Evolutionary conservation across 1,140 invertebrate species (phyloP).

Genomic region (Lepidostoma basale): DNA sequence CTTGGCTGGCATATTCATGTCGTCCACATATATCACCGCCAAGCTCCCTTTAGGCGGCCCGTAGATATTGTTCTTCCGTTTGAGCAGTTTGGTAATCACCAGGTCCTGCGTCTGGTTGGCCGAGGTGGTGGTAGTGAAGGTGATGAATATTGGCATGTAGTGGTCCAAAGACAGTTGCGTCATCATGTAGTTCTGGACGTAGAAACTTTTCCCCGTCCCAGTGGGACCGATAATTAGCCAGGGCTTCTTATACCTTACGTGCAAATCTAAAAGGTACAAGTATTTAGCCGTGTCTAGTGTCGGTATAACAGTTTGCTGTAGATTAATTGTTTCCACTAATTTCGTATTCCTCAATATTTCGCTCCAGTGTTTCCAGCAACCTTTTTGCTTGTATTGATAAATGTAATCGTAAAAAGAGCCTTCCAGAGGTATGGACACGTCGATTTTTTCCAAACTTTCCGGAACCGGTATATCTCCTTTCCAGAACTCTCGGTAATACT

Average conservation of each 20-base stretch:
- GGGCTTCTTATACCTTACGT: constrained; percentile 70
- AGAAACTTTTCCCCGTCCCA: constrained; percentile 92
- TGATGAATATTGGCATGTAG: constrained; percentile 82
- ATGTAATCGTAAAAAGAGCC: constrained; percentile 80
- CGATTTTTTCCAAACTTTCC: constrained; percentile 67
- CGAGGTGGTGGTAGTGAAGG: constrained; percentile 87
- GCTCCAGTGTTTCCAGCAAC: constrained; percentile 77
- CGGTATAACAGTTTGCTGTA: constrained; percentile 80
- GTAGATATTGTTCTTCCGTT: constrained; percentile 79
- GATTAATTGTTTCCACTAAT: constrained; percentile 67
- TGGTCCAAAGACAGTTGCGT: constrained; percentile 74
- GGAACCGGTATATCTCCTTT: constrained; percentile 70
- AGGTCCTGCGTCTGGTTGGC: constrained; percentile 88
- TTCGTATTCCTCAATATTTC: constrained; percentile 68
- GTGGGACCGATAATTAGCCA: constrained; percentile 87
- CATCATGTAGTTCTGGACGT: constrained; percentile 85
- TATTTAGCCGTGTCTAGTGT: constrained; percentile 87
- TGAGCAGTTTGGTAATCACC: constrained; percentile 83
- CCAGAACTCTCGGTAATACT: constrained; percentile 62
- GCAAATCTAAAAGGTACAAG: constrained; percentile 69
- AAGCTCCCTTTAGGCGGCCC: constrained; percentile 79
- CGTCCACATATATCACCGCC: constrained; percentile 88
- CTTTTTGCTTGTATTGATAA: constrained; percentile 77
- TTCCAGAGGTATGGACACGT: constrained; percentile 75
- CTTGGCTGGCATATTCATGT: constrained; percentile 90